Evolutionary conservation across 2,888 invertebrate genomes (phyloP).

Genomic region (Morpho helenor): DNA sequence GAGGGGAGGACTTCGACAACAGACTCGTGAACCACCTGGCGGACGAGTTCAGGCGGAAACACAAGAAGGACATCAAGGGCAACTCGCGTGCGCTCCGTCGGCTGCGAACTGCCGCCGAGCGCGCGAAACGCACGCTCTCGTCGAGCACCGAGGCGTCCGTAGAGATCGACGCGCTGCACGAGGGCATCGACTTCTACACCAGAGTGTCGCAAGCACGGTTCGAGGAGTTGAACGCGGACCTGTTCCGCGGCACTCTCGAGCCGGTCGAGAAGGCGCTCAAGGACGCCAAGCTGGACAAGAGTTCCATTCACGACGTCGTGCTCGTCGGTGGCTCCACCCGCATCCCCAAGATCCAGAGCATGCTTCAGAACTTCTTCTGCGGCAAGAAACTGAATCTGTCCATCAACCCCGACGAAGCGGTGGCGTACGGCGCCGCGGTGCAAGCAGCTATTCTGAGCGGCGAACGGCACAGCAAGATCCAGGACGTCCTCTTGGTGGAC

Average conservation of each 20-base stretch:
- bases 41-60: slow-evolving; percentile 83
- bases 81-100: slow-evolving; percentile 82
- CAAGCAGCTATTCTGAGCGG: slow-evolving; percentile 83
- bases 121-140: too few species aligned
- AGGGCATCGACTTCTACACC: slow-evolving; percentile 82
- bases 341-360: slow-evolving; percentile 82
- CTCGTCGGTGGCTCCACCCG: slow-evolving; percentile 76
- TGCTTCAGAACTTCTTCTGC: slow-evolving; percentile 82
- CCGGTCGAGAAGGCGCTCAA: slow-evolving; percentile 81
- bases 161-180: slow-evolving; percentile 75
- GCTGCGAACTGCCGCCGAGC: slow-evolving; percentile 83
- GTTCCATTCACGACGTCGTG: slow-evolving; percentile 84
- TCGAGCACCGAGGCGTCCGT: too few species aligned
- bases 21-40: slow-evolving; percentile 77
- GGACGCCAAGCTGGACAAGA: slow-evolving; percentile 86
- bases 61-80: slow-evolving; percentile 78
- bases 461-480: slow-evolving; percentile 83
- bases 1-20: too few species aligned
- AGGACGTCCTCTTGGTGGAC: slow-evolving; percentile 77
- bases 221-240: slow-evolving; percentile 83
- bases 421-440: slow-evolving; percentile 81
- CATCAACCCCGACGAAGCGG: too few species aligned
- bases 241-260: slow-evolving; percentile 66
- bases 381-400: too few species aligned
- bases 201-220: slow-evolving; percentile 83